Evolutionary conservation across 2,888 invertebrate genomes (phyloP).

Genomic region (Acanthosepion pharaonis): DNA sequence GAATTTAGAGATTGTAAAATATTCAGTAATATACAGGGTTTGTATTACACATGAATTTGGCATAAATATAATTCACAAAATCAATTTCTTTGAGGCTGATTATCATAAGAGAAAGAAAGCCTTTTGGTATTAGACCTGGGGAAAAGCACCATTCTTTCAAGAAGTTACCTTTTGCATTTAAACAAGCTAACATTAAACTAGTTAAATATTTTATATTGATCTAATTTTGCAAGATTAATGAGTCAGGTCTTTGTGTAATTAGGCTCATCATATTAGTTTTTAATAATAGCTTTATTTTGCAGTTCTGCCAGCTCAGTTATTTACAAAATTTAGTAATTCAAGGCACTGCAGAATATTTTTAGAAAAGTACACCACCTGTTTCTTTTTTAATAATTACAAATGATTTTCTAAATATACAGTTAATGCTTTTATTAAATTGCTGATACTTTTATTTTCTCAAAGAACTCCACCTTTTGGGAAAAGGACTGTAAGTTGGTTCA

Average conservation of each 20-base stretch:
- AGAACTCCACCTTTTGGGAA: not conserved
- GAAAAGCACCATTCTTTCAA: too few species aligned
- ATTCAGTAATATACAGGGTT: too few species aligned
- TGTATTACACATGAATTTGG: too few species aligned
- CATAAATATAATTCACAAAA: too few species aligned
- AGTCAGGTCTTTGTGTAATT: not conserved
- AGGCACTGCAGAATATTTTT: not conserved
- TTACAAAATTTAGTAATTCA: not conserved
- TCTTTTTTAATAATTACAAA: not conserved
- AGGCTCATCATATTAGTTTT: not conserved
- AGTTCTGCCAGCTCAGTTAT: not conserved
- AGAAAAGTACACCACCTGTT: not conserved
- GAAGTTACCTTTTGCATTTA: too few species aligned
- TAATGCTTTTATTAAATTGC: not conserved
- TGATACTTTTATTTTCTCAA: slow-evolving; percentile 20
- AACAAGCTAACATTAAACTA: not conserved
- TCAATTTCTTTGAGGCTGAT: too few species aligned
- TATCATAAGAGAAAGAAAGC: too few species aligned
- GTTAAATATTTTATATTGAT: not conserved
- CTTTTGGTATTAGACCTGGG: too few species aligned
- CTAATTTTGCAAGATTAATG: not conserved
- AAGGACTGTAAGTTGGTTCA: not conserved
- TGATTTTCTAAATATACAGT: not conserved
- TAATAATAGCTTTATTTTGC: not conserved
- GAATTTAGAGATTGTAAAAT: too few species aligned